phyloP scores from a whole-genome alignment of 30 jellyfish, hydroid and myxozoan species.

The Aurelia sp. region DNA sequence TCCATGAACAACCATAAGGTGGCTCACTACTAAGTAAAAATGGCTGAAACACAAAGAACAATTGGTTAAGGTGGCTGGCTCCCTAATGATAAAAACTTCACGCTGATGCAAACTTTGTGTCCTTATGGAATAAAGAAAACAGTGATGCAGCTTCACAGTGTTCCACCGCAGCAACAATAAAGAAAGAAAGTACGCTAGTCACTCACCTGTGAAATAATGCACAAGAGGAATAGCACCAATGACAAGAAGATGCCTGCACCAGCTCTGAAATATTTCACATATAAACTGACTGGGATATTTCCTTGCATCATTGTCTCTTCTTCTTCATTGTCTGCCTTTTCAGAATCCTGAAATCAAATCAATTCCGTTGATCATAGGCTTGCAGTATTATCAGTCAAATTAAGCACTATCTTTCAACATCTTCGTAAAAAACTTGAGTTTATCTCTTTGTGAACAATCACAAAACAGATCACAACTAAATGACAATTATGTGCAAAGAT shows the following conservation, averaged over 20 bases:
- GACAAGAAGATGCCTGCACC: conserved; percentile 57
- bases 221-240: conserved; percentile 33
- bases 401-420: no score
- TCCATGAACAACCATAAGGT: no score
- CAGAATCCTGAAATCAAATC: conserved; percentile 19
- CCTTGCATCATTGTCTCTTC: conserved; percentile 64
- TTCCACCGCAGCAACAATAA: neutral
- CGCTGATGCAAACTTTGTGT: no score
- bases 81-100: no score
- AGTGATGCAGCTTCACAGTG: neutral
- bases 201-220: conserved; percentile 47
- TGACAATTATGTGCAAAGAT: no score
- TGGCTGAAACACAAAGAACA: neutral
- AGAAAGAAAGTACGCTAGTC: neutral
- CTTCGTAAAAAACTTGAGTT: no score
- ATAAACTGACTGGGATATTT: conserved; percentile 15
- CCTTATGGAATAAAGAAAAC: neutral
- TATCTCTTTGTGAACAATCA: no score
- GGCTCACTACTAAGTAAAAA: neutral
- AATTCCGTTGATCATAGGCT: neutral
- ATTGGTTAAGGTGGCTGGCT: no score
- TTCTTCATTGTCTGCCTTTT: neutral
- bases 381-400: neutral
- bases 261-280: conserved; percentile 57
- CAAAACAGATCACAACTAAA: no score